Base-by-base conservation (phyloP, 2,888 invertebrate species). In the Apamea sordens region DNA sequence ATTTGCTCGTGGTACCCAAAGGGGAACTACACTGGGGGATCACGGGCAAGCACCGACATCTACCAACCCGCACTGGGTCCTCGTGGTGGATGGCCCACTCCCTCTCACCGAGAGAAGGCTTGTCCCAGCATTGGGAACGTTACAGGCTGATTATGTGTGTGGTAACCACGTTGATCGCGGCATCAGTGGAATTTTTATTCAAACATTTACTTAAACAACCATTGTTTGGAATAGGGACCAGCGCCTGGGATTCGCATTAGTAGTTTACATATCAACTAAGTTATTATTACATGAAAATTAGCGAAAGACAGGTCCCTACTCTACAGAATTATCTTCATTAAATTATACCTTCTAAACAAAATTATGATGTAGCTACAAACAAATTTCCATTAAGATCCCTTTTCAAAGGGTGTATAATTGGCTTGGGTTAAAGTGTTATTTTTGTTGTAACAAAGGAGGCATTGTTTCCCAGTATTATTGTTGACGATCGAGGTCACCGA, bases 381-480 rank as follows among this genome's bases (percentile, higher is more conserved):
- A 73, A 77, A 67, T 79, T 79, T 73, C 63, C 71, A 70, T 56
- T 41, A 76, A 69, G 84, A 64, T 65, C 53, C 63, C 72, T 78
- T 75, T 77, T 64, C 75, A 77, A 82, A 82, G 78, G 78, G 69
- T 77, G 32, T 74, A 68, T 79, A 79, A 80, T 84, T 80, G 73
- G 70, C 68, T 47, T 53, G 63, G 65, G 59, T 76, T 73, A 84
- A 76, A 79, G 76, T 82, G 73, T 82, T 84, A 83, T 87, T 83
- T 83, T 76, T 83, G 74, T 79, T 75, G 61, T 53, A 81, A 81
- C 84, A 88, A 84, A 84, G 80, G 73, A 73, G 67, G 82, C 24
- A 83, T 86, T 89, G 84, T 88, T 85, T 73, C 73, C 68, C 79
- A 76, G 59, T 81, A 86, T 88, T 86, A 84, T 83, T 86, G 81